phyloP scores from a whole-genome alignment of 2,113 vertebrate species.

The Archocentrus centrarchus region DNA sequence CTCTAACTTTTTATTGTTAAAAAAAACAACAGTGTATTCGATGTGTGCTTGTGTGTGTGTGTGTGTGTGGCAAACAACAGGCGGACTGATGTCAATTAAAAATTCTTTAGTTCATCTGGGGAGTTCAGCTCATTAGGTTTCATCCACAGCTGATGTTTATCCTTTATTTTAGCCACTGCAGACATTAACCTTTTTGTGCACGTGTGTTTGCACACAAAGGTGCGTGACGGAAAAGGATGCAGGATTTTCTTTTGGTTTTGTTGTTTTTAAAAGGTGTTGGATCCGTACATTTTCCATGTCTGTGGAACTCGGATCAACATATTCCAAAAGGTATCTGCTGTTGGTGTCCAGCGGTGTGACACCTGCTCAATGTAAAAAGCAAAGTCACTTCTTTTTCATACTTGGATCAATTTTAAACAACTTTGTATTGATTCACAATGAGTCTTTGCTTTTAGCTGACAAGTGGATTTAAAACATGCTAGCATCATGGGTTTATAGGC shows the following conservation, averaged over 20 bases:
- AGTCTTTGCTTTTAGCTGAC: no score
- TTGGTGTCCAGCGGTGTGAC: no score
- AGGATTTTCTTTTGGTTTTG: no score
- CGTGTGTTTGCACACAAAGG: neutral
- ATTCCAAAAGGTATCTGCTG: neutral
- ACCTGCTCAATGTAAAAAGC: no score
- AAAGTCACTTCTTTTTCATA: neutral
- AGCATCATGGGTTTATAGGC: no score
- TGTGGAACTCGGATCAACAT: neutral
- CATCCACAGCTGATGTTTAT: conserved; percentile 48
- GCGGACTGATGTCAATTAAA: conserved; percentile 73
- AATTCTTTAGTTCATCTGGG: conserved; percentile 37
- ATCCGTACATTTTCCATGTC: fast-evolving
- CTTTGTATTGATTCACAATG: no score
- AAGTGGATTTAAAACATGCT: no score
- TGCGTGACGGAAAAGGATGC: neutral
- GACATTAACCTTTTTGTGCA: conserved; percentile 9
- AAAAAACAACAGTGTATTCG: conserved; percentile 35
- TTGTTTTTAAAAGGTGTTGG: neutral
- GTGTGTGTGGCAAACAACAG: conserved; percentile 28
- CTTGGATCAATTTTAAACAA: neutral
- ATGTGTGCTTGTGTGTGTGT: neutral
- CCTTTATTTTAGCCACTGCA: conserved; percentile 38
- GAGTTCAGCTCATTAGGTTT: conserved; percentile 68
- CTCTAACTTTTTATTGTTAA: conserved; percentile 11